phyloP scores from a whole-genome alignment of 2,888 invertebrate genomes.

The Cancer borealis region DNA sequence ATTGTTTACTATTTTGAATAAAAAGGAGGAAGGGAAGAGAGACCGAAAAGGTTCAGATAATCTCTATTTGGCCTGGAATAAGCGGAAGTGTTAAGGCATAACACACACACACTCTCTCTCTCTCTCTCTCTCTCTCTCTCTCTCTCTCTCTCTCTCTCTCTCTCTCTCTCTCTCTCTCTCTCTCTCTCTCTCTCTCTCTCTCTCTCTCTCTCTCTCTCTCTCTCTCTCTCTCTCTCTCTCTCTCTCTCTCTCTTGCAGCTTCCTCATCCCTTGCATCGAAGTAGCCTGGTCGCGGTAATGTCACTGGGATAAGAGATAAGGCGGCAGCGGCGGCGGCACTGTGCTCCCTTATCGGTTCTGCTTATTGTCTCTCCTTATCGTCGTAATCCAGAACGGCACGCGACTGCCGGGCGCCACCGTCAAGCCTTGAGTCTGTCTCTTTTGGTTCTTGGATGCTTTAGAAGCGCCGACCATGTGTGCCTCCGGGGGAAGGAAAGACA shows the following conservation, averaged over 20 bases:
- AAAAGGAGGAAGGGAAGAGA: not conserved
- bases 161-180: slow-evolving; percentile 30
- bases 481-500: no score
- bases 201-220: slow-evolving; percentile 32
- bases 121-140: slow-evolving; percentile 35
- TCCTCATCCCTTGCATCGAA: slow-evolving; percentile 30
- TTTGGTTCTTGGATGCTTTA: not conserved
- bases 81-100: slow-evolving; percentile 39
- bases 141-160: slow-evolving; percentile 14
- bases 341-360: slow-evolving; percentile 53
- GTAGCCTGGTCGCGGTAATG: not conserved
- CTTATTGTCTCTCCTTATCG: slow-evolving; percentile 55
- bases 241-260: slow-evolving; percentile 42
- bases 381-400: slow-evolving; percentile 59
- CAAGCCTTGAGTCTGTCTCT: not conserved
- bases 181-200: slow-evolving; percentile 38
- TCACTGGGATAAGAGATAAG: slow-evolving; percentile 48
- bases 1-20: not conserved
- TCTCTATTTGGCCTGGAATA: not conserved
- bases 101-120: not conserved
- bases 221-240: slow-evolving; percentile 47
- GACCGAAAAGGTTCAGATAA: not conserved
- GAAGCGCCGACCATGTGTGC: slow-evolving; percentile 29
- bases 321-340: slow-evolving; percentile 41
- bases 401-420: slow-evolving; percentile 58